Evolutionary conservation across 2,797 vertebrate species (phyloP), one percentile per base, ranked within the genome.

Genomic region (Xenentodon cancila): DNA sequence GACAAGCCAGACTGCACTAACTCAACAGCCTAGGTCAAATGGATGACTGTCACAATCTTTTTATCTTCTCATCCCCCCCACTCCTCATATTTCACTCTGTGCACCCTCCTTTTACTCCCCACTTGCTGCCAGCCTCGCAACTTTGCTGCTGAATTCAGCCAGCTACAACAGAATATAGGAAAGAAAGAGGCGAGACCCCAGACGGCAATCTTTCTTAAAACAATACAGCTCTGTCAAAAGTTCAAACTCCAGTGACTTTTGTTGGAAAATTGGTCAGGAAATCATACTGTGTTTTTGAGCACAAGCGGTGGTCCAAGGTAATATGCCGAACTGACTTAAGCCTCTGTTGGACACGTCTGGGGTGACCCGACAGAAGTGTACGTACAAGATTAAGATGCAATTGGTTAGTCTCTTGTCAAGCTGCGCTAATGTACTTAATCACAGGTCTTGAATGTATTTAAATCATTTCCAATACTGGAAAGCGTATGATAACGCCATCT

Each of bases 1-100:
- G 96, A 98, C 96, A 96, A 96, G 97, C 95, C 94, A 96, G 94
- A 92, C 95, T 97, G 96, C 95, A 91, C 94, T 94, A 94, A 93
- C 94, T 96, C 96, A 97, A 96, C 97, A 94, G 94, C 94, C 93
- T 94, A 93, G 86, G 92, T 97, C 96, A 97, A 95, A 94, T 92
- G 76, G 88, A 92, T 92, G 90, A 89, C 92, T 92, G 92, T 91
- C 81, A 87, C 92, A 89, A 84, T 91, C 89, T 90, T 84, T 91
- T 87, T 80, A 68, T 79, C 70, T 81, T 52, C 44, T 53, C 44
- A 47, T 32, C 45, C 40, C 45, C 40, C 53, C 40, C 66, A 17
- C 50, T 40, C 52, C 59, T 22, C 55, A 64, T 27, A 84, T 90
- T 79, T 40, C 85, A 72, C 71, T 77, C 67, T 54, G 34, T 13